These are phyloP conservation scores for Drosophila greeni DNA, from an alignment of 2,888 invertebrate species.

Conservation along the genomic window DNA sequence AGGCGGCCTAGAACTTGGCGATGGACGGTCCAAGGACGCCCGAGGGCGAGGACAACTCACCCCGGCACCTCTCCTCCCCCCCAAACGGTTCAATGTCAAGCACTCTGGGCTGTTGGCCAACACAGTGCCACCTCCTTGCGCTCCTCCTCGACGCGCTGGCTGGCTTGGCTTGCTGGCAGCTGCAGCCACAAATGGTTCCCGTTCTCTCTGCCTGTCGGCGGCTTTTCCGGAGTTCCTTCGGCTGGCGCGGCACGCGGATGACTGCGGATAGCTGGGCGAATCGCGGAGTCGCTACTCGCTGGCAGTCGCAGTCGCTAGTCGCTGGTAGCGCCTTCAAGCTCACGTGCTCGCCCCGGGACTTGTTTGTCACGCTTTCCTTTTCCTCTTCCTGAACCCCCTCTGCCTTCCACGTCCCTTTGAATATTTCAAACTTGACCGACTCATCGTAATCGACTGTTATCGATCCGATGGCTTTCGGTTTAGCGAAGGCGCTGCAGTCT, in stretches of 20 bases:
- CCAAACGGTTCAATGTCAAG: constrained; percentile 29
- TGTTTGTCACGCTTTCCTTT: constrained; percentile 44
- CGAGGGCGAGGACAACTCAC: constrained; percentile 39
- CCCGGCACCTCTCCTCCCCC: background rate
- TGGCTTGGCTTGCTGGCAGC: constrained; percentile 34
- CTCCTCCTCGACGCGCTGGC: background rate
- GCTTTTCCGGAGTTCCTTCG: constrained; percentile 50
- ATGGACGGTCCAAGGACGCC: constrained; percentile 42
- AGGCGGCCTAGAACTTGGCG: constrained; percentile 56
- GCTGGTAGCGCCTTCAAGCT: constrained; percentile 26
- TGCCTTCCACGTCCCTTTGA: constrained; percentile 29
- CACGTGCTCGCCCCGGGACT: constrained; percentile 57
- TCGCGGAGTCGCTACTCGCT: constrained; percentile 20
- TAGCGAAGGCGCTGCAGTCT: constrained; percentile 36
- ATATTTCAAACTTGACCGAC: constrained; percentile 68
- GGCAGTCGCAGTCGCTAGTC: constrained; percentile 13
- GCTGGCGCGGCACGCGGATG: constrained; percentile 38
- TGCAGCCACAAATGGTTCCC: constrained; percentile 30
- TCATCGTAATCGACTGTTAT: constrained; percentile 62
- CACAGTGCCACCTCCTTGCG: background rate
- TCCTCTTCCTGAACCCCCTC: background rate
- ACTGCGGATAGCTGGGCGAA: constrained; percentile 41
- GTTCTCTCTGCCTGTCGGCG: constrained; percentile 5
- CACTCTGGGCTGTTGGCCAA: constrained; percentile 41
- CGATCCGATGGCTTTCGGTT: constrained; percentile 53